These are phyloP conservation scores for Hippopotamyrus pictus DNA, from an alignment of 2,797 vertebrate genomes.

Conservation along the genomic window DNA sequence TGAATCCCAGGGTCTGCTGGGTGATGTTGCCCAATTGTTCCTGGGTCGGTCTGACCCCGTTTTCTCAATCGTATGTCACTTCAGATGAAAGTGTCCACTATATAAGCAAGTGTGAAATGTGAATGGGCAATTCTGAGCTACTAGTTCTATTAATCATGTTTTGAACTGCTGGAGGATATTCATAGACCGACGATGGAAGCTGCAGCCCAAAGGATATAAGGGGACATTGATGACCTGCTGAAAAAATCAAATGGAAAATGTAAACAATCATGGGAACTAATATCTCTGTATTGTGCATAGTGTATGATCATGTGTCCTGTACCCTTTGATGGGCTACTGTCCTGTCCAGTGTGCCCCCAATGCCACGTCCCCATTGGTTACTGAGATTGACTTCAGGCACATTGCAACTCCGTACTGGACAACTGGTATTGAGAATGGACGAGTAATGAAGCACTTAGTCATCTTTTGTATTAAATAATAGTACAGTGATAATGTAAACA, in stretches of 20 bases:
- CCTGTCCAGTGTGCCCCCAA: not conserved
- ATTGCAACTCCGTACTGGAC: not conserved
- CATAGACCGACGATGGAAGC: not conserved
- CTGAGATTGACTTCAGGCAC: not conserved
- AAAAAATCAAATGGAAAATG: not conserved
- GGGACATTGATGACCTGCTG: not conserved
- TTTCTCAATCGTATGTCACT: not conserved
- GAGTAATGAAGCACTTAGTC: not conserved
- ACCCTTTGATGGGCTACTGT: not conserved
- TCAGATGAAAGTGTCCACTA: not conserved
- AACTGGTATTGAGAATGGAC: not conserved
- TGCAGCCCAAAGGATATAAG: not conserved
- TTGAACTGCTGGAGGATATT: not conserved
- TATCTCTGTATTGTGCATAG: not conserved
- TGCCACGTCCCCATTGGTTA: not conserved
- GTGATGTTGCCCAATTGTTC: not conserved
- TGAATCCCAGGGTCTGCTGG: not conserved
- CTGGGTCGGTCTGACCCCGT: not conserved
- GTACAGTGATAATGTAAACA: not conserved
- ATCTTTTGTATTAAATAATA: not conserved
- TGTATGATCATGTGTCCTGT: not conserved
- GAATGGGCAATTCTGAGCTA: not conserved
- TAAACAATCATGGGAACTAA: not conserved
- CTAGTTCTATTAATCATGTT: not conserved
- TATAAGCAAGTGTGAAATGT: not conserved